phyloP scores from a whole-genome alignment of 2,797 vertebrate species.

The Crypturellus tataupa region DNA sequence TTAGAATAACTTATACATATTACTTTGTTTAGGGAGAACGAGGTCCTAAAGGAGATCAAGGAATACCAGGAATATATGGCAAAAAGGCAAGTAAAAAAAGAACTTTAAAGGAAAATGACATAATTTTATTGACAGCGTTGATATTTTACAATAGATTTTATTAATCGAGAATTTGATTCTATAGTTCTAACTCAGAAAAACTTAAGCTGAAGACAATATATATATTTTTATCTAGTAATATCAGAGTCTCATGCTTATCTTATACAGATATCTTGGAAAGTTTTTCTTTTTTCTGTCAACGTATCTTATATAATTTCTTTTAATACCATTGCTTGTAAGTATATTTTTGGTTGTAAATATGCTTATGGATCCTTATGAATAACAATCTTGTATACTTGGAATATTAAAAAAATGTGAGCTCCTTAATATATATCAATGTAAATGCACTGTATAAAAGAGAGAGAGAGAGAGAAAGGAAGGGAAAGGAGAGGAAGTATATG shows the following conservation, averaged over 20 bases:
- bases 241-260: not conserved
- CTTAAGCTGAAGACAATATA: not conserved
- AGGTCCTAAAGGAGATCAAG: slow-evolving; percentile 87
- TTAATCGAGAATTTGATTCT: not conserved
- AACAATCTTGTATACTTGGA: not conserved
- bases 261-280: not conserved
- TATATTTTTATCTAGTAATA: not conserved
- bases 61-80: slow-evolving; percentile 88
- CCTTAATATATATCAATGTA: not conserved
- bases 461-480: not conserved
- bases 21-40: slow-evolving; percentile 85
- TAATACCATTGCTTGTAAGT: not conserved
- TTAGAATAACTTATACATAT: not conserved
- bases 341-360: not conserved
- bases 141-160: not conserved
- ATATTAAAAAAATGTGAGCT: not conserved
- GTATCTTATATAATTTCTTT: not conserved
- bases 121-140: not conserved
- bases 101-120: not conserved
- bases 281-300: not conserved
- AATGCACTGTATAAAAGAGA: accelerated
- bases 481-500: not conserved
- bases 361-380: not conserved
- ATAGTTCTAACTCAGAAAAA: not conserved
- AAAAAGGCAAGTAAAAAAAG: slow-evolving; percentile 84